These are phyloP conservation scores for Pseudobourletiella spinata DNA, from an alignment of 1,140 invertebrate species.

Conservation along the genomic window DNA sequence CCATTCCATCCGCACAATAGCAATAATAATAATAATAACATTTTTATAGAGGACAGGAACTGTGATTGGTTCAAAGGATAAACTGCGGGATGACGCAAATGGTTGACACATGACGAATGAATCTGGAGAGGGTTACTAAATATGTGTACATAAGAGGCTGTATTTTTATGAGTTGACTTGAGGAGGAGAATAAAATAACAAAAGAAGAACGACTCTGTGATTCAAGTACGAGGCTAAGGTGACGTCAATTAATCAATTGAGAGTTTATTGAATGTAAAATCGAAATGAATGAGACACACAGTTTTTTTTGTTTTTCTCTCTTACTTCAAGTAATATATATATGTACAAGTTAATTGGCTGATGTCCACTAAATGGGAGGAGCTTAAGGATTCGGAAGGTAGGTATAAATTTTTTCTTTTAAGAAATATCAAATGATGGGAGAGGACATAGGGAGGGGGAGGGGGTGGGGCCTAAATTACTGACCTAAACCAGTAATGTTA, in stretches of 20 bases:
- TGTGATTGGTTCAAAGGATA: too few relatives aligned
- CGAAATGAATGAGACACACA: slow-evolving; percentile 16
- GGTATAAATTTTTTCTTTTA: slow-evolving; percentile 9
- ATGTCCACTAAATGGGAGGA: slow-evolving; percentile 2
- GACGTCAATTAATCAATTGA: slow-evolving; percentile 4
- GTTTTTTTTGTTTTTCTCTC: neutral
- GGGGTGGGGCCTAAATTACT: slow-evolving; percentile 5
- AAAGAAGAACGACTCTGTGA: too few relatives aligned
- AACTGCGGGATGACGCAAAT: too few relatives aligned
- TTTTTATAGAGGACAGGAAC: too few relatives aligned
- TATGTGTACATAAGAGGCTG: too few relatives aligned
- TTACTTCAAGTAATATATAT: too few relatives aligned
- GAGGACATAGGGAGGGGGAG: neutral
- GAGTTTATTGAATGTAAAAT: slow-evolving; percentile 18
- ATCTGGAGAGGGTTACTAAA: too few relatives aligned
- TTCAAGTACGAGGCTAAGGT: too few relatives aligned
- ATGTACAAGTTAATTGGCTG: slow-evolving; percentile 7
- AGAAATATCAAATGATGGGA: slow-evolving; percentile 1
- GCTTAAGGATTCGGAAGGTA: neutral
- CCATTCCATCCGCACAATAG: too few relatives aligned
- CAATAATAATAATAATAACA: too few relatives aligned
- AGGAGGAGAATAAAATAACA: neutral
- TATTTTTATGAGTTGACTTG: neutral
- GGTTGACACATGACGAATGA: too few relatives aligned
- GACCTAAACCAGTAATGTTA: slow-evolving; percentile 14